Base-by-base conservation (phyloP, 2,797 vertebrate species). In the Hoplostethus mediterraneus region DNA sequence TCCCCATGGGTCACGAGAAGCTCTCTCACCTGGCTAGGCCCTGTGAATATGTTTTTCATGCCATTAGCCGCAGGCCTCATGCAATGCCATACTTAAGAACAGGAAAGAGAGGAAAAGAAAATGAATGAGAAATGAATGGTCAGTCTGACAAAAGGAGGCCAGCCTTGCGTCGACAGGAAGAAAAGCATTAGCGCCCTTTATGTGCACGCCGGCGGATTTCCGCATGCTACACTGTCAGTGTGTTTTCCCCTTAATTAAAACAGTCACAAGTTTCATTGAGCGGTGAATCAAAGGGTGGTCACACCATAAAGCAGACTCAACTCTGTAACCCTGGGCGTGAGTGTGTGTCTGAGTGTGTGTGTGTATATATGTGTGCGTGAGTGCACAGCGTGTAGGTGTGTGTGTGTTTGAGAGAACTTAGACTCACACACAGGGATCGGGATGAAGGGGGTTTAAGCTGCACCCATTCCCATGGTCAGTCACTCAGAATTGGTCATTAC, bases 261-360 rank as follows among this genome's bases (percentile, higher is more conserved):
- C 88, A 92, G 91, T 92, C 91, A 93, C 87, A 90, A 87, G 90
- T 94, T 93, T 93, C 89, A 92, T 79, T 90, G 89, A 90, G 90
- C 88, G 84, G 89, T 48, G 89, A 92, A 91, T 94, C 91, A 93
- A 92, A 95, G 91, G 76, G 82, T 87, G 83, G 74, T 72, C 84
- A 85, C 83, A 84, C 86, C 86, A 88, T 89, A 84, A 83, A 87
- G 90, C 89, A 87, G 79, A 84, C 77, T 89, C 90, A 90, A 90
- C 87, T 82, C 86, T 84, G 82, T 90, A 89, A 87, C 85, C 86
- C 75, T 89, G 75, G 49, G 75, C 77, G 56, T 61, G 81, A 62
- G 67, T 57, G 52, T 55, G 21, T 77, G 53, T 28, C 1, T 28
- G 28, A 1, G 28, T 61, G 4, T 63, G 63, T 68, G 74, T 53